Conservation (phyloP, 2,888 invertebrate species). For the Ornithoptera alexandrae region DNA sequence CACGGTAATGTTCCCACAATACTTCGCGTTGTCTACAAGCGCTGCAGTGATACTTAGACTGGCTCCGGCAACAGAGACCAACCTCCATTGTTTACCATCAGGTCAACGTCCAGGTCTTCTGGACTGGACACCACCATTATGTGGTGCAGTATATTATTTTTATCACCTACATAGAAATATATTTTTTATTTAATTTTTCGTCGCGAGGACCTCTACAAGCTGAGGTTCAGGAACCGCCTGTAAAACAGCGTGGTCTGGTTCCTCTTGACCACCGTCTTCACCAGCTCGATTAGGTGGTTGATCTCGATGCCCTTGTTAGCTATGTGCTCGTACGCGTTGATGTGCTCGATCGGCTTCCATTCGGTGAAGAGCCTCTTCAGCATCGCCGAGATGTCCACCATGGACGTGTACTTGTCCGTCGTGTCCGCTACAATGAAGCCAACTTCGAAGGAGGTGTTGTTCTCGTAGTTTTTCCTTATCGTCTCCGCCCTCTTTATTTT, state of each 20-base stretch:
- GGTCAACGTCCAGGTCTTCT: too few species aligned
- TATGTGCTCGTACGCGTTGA: constrained; percentile 65
- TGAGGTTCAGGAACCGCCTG: constrained; percentile 10
- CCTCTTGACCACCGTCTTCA: constrained; percentile 38
- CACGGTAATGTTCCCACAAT: too few species aligned
- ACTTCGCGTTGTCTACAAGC: too few species aligned
- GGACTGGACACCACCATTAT: too few species aligned
- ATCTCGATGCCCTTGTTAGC: constrained; percentile 61
- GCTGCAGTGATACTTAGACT: too few species aligned
- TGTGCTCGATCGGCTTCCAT: constrained; percentile 68
- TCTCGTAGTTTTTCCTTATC: constrained; percentile 49
- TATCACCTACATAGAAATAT: too few species aligned
- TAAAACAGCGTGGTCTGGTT: constrained; percentile 1
- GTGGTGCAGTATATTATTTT: too few species aligned
- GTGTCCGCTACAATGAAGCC: constrained; percentile 59
- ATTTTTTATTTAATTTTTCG: too few species aligned
- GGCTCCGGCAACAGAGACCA: too few species aligned
- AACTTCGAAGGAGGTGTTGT: constrained; percentile 52
- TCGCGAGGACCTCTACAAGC: neutral
- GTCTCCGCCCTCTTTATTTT: constrained; percentile 57
- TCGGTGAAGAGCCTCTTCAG: constrained; percentile 44
- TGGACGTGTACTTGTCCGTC: constrained; percentile 52
- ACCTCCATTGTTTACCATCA: too few species aligned
- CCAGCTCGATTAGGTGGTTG: constrained; percentile 51
- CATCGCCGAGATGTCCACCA: constrained; percentile 52